Conservation (phyloP, 2,888 invertebrate genomes). For the Drosophila multiciliata region DNA sequence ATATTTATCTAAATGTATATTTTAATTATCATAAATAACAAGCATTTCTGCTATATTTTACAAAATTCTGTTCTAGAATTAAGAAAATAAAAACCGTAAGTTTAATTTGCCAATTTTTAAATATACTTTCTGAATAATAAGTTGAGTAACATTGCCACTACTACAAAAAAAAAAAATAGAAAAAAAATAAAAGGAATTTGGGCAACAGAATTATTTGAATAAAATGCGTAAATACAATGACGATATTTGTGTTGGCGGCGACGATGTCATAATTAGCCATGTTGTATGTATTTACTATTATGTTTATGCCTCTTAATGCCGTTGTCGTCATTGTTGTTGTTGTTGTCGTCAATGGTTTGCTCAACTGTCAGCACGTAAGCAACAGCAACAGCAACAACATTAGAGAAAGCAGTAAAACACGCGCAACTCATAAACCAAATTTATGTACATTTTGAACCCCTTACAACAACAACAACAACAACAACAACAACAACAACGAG, state of each 20-base stretch:
- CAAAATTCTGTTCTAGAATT: not conserved
- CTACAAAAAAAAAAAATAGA: not conserved
- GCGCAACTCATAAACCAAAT: slow-evolving; percentile 68
- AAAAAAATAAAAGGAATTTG: slow-evolving; percentile 11
- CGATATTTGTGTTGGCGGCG: slow-evolving; percentile 38
- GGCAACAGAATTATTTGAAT: slow-evolving; percentile 35
- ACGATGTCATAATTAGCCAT: slow-evolving; percentile 72
- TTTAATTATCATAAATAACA: too few species aligned
- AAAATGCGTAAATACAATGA: slow-evolving; percentile 72
- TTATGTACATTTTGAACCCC: slow-evolving; percentile 65
- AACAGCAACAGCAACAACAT: slow-evolving; percentile 7
- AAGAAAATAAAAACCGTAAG: not conserved
- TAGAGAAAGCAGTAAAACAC: slow-evolving; percentile 40
- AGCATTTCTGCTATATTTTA: not conserved
- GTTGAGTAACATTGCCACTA: not conserved
- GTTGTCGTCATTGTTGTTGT: slow-evolving; percentile 18
- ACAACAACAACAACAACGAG: slow-evolving; percentile 8
- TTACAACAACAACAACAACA: not conserved
- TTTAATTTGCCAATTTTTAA: too few species aligned
- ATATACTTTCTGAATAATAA: not conserved
- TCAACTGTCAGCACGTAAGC: slow-evolving; percentile 45
- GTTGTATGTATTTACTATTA: slow-evolving; percentile 52
- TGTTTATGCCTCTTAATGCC: slow-evolving; percentile 6
- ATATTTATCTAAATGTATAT: too few species aligned
- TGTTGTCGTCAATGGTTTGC: slow-evolving; percentile 32